Conservation (phyloP, 2,888 invertebrate genomes). For the Euplagia quadripunctaria region DNA sequence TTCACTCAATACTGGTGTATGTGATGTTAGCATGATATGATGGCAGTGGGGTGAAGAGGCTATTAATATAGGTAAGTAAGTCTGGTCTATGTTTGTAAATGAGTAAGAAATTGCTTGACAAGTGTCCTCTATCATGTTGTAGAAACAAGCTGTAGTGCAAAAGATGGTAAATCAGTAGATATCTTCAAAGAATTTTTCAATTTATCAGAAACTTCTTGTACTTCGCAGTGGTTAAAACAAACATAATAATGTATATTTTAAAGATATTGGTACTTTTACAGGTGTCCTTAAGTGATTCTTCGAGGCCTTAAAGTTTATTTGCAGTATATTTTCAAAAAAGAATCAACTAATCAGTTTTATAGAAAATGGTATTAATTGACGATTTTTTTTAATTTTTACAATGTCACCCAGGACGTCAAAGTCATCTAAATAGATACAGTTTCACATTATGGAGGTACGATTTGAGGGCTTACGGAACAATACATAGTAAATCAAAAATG, state of each 20-base stretch:
- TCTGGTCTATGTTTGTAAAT: constrained; percentile 22
- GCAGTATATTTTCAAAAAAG: no score
- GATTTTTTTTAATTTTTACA: not conserved
- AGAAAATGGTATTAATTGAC: not conserved
- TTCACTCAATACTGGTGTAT: constrained; percentile 24
- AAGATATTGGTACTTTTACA: no score
- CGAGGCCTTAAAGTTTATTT: no score
- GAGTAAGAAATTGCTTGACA: constrained; percentile 7
- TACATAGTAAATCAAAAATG: not conserved
- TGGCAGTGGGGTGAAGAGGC: constrained; percentile 26
- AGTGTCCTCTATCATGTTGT: constrained; percentile 22
- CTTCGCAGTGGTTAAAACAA: no score
- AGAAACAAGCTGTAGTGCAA: constrained; percentile 18
- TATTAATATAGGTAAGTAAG: constrained; percentile 15
- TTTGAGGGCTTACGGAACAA: not conserved
- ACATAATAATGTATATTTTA: no score
- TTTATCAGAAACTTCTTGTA: no score
- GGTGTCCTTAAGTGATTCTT: no score
- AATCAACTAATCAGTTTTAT: not conserved
- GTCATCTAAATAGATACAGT: not conserved
- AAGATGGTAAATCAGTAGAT: not conserved
- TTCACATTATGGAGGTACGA: not conserved
- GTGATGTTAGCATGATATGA: constrained; percentile 20
- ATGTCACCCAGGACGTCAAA: not conserved
- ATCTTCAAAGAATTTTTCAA: not conserved